phyloP scores from a whole-genome alignment of 2,888 invertebrate genomes.

The Cylindroiulus punctatus region DNA sequence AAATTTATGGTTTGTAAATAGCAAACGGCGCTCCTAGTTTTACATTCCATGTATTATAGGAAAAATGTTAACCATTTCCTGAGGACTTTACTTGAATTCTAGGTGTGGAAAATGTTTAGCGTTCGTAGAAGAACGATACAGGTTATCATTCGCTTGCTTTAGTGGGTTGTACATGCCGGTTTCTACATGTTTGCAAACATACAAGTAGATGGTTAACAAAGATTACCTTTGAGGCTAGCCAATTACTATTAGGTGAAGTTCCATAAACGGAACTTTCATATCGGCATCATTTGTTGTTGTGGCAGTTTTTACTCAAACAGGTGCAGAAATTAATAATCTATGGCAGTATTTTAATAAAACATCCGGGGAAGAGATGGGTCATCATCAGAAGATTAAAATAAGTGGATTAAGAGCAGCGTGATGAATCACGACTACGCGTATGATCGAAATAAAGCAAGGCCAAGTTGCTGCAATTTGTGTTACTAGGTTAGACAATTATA shows the following conservation, averaged over 20 bases:
- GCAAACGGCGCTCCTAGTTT: not conserved
- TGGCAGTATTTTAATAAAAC: not conserved
- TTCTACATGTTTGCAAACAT: not conserved
- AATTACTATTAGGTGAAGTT: not conserved
- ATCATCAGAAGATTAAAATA: not conserved
- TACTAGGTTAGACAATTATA: constrained; percentile 35
- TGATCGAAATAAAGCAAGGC: constrained; percentile 33
- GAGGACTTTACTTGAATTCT: not conserved
- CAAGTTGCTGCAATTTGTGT: constrained; percentile 20
- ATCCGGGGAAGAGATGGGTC: not conserved
- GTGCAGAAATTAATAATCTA: not conserved
- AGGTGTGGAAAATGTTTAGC: not conserved
- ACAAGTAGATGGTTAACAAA: too few relatives aligned
- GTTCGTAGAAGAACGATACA: not conserved
- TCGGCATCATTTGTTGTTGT: not conserved
- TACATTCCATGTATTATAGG: not conserved
- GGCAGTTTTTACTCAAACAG: not conserved
- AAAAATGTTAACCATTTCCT: constrained; percentile 37
- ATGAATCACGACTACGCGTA: not conserved
- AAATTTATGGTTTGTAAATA: constrained; percentile 12
- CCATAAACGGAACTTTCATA: not conserved
- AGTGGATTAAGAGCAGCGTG: constrained; percentile 11
- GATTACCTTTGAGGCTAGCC: not conserved
- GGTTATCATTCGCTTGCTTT: constrained; percentile 7
- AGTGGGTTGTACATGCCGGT: not conserved